These are phyloP conservation scores for Agrochola lota DNA, from an alignment of 2,888 invertebrate genomes.

Conservation along the genomic window DNA sequence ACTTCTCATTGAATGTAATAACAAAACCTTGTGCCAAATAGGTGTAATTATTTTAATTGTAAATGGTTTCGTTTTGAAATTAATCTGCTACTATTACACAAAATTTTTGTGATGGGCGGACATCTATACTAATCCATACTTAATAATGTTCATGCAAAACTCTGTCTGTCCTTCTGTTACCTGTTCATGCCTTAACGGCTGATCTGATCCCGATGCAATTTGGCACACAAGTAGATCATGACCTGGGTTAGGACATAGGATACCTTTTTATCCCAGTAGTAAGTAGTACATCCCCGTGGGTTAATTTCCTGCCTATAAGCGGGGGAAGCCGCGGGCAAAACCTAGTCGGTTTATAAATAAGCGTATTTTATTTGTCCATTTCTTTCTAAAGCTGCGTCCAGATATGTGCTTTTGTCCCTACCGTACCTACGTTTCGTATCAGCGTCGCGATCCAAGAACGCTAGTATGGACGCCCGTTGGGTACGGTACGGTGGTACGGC, in stretches of 20 bases:
- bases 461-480: too few relatives aligned
- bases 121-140: neutral
- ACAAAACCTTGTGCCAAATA: slow-evolving; percentile 46
- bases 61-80: slow-evolving; percentile 31
- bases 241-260: neutral
- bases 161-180: neutral
- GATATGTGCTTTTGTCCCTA: too few relatives aligned
- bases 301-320: neutral
- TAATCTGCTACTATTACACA: neutral
- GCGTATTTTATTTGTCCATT: too few relatives aligned
- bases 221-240: neutral
- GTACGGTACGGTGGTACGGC: too few relatives aligned
- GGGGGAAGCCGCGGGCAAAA: neutral
- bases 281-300: neutral
- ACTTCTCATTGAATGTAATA: slow-evolving; percentile 30
- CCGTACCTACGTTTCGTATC: too few relatives aligned
- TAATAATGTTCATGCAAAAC: neutral
- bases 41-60: slow-evolving; percentile 33
- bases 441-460: too few relatives aligned
- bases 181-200: neutral
- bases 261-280: neutral
- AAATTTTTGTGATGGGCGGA: neutral
- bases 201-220: neutral
- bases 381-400: neutral
- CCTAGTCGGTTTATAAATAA: neutral